phyloP scores from a whole-genome alignment of 2,797 vertebrate genomes.

The Aselliscus stoliczkanus region DNA sequence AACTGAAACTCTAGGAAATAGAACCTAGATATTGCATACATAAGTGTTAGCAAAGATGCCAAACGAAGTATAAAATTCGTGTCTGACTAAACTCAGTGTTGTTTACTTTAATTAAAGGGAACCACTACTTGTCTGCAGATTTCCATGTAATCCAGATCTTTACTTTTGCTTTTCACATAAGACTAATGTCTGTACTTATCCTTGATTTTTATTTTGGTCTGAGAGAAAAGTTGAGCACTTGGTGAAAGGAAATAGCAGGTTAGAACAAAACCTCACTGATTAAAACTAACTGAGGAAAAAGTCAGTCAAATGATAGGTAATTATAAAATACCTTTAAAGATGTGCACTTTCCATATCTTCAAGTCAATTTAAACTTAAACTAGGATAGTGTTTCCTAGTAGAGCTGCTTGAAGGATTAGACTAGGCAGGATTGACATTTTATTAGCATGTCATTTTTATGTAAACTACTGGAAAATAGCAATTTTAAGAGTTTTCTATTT shows the following conservation, averaged over 20 bases:
- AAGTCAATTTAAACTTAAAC: slow-evolving; percentile 30
- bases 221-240: slow-evolving; percentile 38
- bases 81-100: neutral
- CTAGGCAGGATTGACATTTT: slow-evolving; percentile 42
- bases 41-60: slow-evolving; percentile 41
- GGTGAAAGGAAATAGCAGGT: slow-evolving; percentile 33
- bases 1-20: neutral
- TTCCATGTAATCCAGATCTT: slow-evolving; percentile 12
- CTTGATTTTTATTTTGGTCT: slow-evolving; percentile 49
- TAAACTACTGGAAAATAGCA: slow-evolving; percentile 57
- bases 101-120: slow-evolving; percentile 18
- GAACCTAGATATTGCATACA: neutral
- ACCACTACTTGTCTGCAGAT: neutral
- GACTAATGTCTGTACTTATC: neutral
- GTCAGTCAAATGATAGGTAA: neutral
- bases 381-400: slow-evolving; percentile 36
- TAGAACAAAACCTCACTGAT: slow-evolving; percentile 7
- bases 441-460: slow-evolving; percentile 42
- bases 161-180: slow-evolving; percentile 19
- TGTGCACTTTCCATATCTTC: slow-evolving; percentile 63
- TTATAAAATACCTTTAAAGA: slow-evolving; percentile 48
- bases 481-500: slow-evolving; percentile 54
- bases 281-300: slow-evolving; percentile 21
- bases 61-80: neutral
- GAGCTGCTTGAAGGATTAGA: slow-evolving; percentile 36